Evolutionary conservation across 2,797 vertebrate species (phyloP).

Genomic region (Bradypodion ventrale): DNA sequence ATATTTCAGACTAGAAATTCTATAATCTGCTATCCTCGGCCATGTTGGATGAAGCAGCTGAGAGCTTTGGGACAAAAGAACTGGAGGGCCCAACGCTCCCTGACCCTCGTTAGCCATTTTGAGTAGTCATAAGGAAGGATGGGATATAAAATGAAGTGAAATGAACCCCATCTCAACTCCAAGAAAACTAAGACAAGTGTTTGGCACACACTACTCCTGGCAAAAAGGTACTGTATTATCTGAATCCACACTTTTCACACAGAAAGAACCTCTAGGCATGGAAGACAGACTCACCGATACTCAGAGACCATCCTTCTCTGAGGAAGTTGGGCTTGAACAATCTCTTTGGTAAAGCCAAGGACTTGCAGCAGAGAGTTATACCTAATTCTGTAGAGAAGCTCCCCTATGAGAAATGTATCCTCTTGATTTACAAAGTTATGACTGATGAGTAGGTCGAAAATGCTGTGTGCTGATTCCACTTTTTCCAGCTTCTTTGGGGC

Average conservation of each 20-base stretch:
- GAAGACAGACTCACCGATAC: slow-evolving; percentile 68
- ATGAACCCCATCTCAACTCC: no score
- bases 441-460: slow-evolving; percentile 67
- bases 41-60: neutral
- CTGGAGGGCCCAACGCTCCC: neutral
- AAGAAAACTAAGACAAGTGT: neutral
- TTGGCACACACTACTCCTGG: neutral
- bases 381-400: slow-evolving; percentile 71
- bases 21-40: neutral
- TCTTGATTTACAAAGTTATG: slow-evolving; percentile 51
- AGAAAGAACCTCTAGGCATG: neutral
- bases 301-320: slow-evolving; percentile 56
- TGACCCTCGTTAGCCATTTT: no score
- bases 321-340: slow-evolving; percentile 52
- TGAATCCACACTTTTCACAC: neutral
- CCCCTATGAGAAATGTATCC: slow-evolving; percentile 69
- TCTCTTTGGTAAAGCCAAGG: slow-evolving; percentile 60
- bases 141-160: neutral
- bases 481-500: slow-evolving; percentile 54
- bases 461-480: slow-evolving; percentile 54
- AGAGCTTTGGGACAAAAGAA: neutral
- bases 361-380: slow-evolving; percentile 55
- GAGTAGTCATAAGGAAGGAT: no score
- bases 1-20: neutral
- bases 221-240: neutral